Evolutionary conservation across 2,113 vertebrate species (phyloP).

Genomic region (Euleptes europaea): DNA sequence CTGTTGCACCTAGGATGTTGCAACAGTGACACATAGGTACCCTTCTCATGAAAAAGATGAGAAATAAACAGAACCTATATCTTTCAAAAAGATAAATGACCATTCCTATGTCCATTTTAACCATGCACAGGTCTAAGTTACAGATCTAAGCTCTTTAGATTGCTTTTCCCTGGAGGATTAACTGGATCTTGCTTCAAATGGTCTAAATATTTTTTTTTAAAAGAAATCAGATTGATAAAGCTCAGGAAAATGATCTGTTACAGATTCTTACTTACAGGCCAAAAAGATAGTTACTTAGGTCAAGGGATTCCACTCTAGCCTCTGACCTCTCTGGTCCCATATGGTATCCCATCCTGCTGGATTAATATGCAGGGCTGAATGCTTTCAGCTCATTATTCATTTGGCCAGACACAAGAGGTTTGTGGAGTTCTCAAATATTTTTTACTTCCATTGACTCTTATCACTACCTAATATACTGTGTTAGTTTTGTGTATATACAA

Average conservation of each 20-base stretch:
- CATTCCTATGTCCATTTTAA: constrained; percentile 40
- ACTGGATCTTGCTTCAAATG: constrained; percentile 39
- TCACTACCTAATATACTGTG: constrained; percentile 36
- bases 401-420: constrained; percentile 52
- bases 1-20: constrained; percentile 71
- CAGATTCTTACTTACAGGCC: constrained; percentile 32
- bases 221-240: constrained; percentile 62
- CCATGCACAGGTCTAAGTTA: constrained; percentile 30
- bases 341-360: constrained; percentile 73
- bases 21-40: constrained; percentile 66
- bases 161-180: constrained; percentile 52
- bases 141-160: constrained; percentile 33
- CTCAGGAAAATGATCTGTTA: constrained; percentile 61
- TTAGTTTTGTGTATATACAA: constrained; percentile 34
- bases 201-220: constrained; percentile 55
- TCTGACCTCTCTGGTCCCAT: constrained; percentile 77
- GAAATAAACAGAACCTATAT: constrained; percentile 51
- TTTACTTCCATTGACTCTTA: constrained; percentile 7
- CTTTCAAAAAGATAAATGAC: constrained; percentile 67
- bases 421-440: constrained; percentile 54
- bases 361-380: constrained; percentile 76
- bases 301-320: constrained; percentile 79
- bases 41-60: constrained; percentile 57
- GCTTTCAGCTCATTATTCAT: constrained; percentile 66
- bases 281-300: constrained; percentile 80